Base-by-base conservation (phyloP, 2,888 invertebrate genomes). In the Melanophora roralis region DNA sequence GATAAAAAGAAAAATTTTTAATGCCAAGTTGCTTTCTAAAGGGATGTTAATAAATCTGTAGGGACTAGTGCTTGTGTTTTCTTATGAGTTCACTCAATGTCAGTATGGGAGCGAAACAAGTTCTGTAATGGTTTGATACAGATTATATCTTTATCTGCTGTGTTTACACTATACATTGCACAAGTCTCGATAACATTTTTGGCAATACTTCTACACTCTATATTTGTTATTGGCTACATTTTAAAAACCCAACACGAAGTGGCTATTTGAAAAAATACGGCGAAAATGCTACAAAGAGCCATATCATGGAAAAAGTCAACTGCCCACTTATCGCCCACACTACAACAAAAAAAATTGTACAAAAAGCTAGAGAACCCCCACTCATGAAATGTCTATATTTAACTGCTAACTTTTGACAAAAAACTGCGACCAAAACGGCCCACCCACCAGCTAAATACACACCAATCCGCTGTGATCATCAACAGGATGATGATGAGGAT, bases 301-400 rank as follows among this genome's bases (percentile, higher is more conserved):
- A 27, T 27, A 5, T 27, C 27, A 23, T 23, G 23, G 51, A 55
- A 65, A 55, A 36, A 34, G 43, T 16, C 59, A 74, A 75, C 51
- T 27, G 6, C 27, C 68, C 21, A 36, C 55, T 73, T 9, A n/a
- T 36, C 2, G 36, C 34, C 45, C 3, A 62, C 38, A 53, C 68
- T 9, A 49, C 27, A 49, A 23, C 53, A 62, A 21, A 47, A 76
- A 19, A 1, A 51, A 16, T 38, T 3, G 14, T 5, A 16, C 27
- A 14, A 23, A 49, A 57, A 34, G 34, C 34, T 45, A 23, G 38
- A 45, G 43, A n/a, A 64, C 45, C 69, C 64, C 69, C 64, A 76
- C 64, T 76, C 57, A 76, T 69, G 57, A 55, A 69, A 76, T 49
- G 49, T 64, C 76, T 71, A 49, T 23, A 51, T 57, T 64, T 71